Evolutionary conservation across 2,113 vertebrate genomes (phyloP).

Genomic region (Anoura caudifer): DNA sequence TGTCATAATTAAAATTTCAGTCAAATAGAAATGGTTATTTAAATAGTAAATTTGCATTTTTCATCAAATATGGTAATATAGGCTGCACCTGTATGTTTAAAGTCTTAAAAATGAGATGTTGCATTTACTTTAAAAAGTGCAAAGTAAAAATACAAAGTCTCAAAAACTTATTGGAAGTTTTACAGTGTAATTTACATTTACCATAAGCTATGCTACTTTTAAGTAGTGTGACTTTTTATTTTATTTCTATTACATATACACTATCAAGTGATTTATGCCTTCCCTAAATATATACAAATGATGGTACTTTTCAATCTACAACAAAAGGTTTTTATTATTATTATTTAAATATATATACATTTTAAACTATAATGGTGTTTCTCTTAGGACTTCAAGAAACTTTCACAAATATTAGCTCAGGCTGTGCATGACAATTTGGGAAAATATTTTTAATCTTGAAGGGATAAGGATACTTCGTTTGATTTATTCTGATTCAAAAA

Average conservation of each 20-base stretch:
- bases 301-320: not conserved
- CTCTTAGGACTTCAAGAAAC: not conserved
- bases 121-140: constrained; percentile 54
- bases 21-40: constrained; percentile 61
- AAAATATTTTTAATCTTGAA: not conserved
- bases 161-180: constrained; percentile 54
- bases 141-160: constrained; percentile 47
- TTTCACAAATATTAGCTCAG: not conserved
- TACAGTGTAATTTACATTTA: constrained; percentile 74
- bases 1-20: constrained; percentile 67
- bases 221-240: constrained; percentile 67
- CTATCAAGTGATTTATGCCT: constrained; percentile 56
- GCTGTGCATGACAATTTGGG: not conserved
- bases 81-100: constrained; percentile 50
- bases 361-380: not conserved
- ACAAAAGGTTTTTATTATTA: not conserved
- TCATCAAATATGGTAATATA: constrained; percentile 48
- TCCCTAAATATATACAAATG: not conserved
- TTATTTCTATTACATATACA: constrained; percentile 46
- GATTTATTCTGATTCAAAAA: not conserved
- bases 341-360: no score
- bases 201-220: constrained; percentile 47
- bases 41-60: constrained; percentile 74
- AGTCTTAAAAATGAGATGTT: constrained; percentile 35
- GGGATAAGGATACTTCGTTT: not conserved